phyloP scores from a whole-genome alignment of 2,113 vertebrate genomes.

The Azemiops feae region DNA sequence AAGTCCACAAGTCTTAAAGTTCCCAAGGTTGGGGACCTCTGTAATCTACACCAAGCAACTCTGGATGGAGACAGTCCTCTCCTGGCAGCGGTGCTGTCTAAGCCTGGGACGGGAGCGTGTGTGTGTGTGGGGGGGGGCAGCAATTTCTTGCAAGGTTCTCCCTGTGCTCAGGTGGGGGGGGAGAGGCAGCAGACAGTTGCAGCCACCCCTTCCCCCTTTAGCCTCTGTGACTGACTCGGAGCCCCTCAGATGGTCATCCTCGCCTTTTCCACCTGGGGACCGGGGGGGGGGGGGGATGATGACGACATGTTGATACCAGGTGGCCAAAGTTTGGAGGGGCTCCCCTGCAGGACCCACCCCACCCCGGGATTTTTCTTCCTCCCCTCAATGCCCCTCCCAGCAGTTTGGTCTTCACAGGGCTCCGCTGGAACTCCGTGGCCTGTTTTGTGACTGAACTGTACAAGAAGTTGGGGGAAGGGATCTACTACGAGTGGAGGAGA shows the following conservation, averaged over 20 bases:
- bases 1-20: no score
- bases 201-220: neutral
- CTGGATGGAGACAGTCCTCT: neutral
- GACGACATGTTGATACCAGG: neutral
- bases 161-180: neutral
- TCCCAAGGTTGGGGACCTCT: no score
- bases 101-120: no score
- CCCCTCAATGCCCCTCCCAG: neutral
- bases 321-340: neutral
- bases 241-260: neutral
- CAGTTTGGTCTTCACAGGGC: neutral
- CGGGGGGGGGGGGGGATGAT: rapidly evolving
- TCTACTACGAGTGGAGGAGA: neutral
- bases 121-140: no score
- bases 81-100: neutral
- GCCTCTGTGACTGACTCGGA: neutral
- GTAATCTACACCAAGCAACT: neutral
- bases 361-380: neutral
- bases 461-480: neutral
- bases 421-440: neutral
- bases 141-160: neutral
- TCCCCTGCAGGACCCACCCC: neutral
- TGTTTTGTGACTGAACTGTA: neutral
- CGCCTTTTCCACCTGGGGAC: neutral
- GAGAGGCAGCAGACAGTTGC: neutral